These are phyloP conservation scores for Pelobates cultripes DNA, from an alignment of 2,797 vertebrate genomes.

Conservation along the genomic window DNA sequence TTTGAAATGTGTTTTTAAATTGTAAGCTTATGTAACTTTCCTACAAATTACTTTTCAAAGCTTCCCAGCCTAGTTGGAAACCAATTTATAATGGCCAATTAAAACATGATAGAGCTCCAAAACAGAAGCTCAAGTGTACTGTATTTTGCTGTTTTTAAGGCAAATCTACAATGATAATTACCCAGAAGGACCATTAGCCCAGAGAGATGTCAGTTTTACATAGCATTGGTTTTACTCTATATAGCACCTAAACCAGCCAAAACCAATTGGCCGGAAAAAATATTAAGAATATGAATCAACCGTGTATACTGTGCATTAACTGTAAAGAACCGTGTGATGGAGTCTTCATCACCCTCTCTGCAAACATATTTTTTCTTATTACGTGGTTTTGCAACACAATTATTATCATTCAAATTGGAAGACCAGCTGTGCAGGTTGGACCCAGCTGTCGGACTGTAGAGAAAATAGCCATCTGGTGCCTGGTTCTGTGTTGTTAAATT, in stretches of 20 bases:
- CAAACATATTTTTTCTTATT: slow-evolving; percentile 61
- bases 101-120: slow-evolving; percentile 60
- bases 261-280: slow-evolving; percentile 57
- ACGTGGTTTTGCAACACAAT: slow-evolving; percentile 63
- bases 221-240: slow-evolving; percentile 52
- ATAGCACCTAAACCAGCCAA: slow-evolving; percentile 58
- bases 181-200: slow-evolving; percentile 58
- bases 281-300: slow-evolving; percentile 54
- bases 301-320: slow-evolving; percentile 45
- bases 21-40: slow-evolving; percentile 33
- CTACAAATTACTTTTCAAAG: slow-evolving; percentile 58
- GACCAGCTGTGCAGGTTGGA: slow-evolving; percentile 64
- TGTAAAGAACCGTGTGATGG: slow-evolving; percentile 55
- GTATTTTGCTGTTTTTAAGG: slow-evolving; percentile 59
- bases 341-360: slow-evolving; percentile 56
- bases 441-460: slow-evolving; percentile 62
- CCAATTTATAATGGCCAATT: slow-evolving; percentile 61
- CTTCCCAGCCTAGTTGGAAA: slow-evolving; percentile 54
- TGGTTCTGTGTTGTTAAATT: slow-evolving; percentile 65
- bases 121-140: slow-evolving; percentile 57
- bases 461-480: slow-evolving; percentile 63
- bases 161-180: slow-evolving; percentile 57
- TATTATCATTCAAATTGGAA: slow-evolving; percentile 63
- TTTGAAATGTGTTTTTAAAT: slow-evolving; percentile 26
- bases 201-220: slow-evolving; percentile 55